Evolutionary conservation across 2,113 vertebrate species (phyloP).

Genomic region (Sciurus niger): DNA sequence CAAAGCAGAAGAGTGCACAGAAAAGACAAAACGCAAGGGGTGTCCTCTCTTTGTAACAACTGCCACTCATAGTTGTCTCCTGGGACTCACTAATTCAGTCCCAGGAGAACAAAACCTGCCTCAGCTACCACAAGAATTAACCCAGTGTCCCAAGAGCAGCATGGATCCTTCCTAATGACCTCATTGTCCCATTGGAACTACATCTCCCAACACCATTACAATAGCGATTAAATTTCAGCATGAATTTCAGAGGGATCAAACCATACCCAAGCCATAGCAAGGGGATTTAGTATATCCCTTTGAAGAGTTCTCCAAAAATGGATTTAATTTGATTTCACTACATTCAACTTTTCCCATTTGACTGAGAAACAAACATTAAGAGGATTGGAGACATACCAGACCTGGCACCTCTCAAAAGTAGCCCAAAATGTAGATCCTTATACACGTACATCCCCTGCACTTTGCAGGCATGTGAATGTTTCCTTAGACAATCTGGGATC

Average conservation of each 20-base stretch:
- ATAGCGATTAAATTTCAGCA: background rate
- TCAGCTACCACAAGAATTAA: background rate
- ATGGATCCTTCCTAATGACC: background rate
- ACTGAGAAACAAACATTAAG: background rate
- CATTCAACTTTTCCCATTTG: background rate
- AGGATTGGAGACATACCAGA: background rate
- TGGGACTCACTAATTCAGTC: background rate
- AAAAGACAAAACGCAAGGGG: background rate
- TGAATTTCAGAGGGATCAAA: background rate
- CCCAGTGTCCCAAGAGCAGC: background rate
- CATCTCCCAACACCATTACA: background rate
- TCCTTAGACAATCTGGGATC: background rate
- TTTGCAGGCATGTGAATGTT: background rate
- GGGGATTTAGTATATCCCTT: background rate
- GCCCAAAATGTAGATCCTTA: background rate
- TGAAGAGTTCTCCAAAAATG: constrained; percentile 34
- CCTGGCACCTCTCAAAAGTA: background rate
- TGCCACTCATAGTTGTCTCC: background rate
- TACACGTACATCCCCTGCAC: background rate
- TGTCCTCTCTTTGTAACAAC: background rate
- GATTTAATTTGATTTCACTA: background rate
- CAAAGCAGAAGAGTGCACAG: background rate
- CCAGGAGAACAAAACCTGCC: background rate
- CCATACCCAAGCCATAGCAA: background rate
- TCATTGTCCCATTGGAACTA: background rate